These are phyloP conservation scores for Brassicogethes aeneus DNA, from an alignment of 2,888 invertebrate genomes.

Conservation along the genomic window DNA sequence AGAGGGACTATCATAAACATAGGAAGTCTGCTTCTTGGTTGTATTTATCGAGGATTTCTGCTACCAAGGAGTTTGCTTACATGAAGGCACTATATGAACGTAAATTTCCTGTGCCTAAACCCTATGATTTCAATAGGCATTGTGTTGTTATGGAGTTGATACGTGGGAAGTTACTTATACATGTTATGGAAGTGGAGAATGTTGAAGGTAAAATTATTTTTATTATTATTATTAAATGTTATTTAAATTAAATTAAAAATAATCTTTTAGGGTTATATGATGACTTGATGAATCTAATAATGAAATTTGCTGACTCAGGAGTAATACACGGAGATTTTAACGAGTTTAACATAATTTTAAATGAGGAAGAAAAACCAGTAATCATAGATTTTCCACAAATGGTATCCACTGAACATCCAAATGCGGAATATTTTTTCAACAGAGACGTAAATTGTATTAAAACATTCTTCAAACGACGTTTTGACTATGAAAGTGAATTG, in stretches of 20 bases:
- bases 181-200: slow-evolving; percentile 55
- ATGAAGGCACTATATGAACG: slow-evolving; percentile 89
- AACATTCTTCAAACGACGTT: slow-evolving; percentile 84
- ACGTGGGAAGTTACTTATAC: slow-evolving; percentile 66
- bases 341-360: slow-evolving; percentile 95
- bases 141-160: slow-evolving; percentile 95
- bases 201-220: slow-evolving; percentile 44
- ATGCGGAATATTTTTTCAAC: slow-evolving; percentile 90
- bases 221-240: neutral
- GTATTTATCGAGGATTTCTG: slow-evolving; percentile 91
- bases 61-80: slow-evolving; percentile 95
- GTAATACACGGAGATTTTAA: slow-evolving; percentile 99
- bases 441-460: slow-evolving; percentile 90
- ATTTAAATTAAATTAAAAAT: neutral
- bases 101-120: slow-evolving; percentile 90
- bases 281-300: slow-evolving; percentile 87
- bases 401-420: slow-evolving; percentile 88
- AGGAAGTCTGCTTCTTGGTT: slow-evolving; percentile 89
- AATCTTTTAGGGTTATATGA: slow-evolving; percentile 64
- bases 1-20: slow-evolving; percentile 93
- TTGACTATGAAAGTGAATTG: slow-evolving; percentile 77
- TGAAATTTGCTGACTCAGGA: slow-evolving; percentile 84
- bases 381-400: slow-evolving; percentile 99
- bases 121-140: slow-evolving; percentile 90
- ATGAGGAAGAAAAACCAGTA: slow-evolving; percentile 67